A percentile compares a stretch with the other conserved stretches of the same genome.
phyloP scores from a whole-genome alignment of 2,113 vertebrate genomes.

The Artemisiospiza belli region DNA sequence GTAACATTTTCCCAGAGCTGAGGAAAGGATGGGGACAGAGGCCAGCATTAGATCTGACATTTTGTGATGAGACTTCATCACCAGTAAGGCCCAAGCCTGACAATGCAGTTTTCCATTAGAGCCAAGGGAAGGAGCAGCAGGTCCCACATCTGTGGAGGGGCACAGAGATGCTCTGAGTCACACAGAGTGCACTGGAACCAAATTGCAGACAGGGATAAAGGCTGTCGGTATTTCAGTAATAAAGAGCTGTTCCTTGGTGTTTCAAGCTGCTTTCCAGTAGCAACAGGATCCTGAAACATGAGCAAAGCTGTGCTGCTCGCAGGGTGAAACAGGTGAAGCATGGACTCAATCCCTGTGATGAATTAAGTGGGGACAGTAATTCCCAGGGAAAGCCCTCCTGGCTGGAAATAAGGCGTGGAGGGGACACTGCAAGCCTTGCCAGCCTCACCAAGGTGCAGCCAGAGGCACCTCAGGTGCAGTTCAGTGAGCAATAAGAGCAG shows the following conservation, averaged over 20 bases:
- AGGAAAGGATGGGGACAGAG: neutral
- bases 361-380: neutral
- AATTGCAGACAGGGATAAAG: neutral
- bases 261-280: neutral
- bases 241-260: neutral
- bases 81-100: neutral
- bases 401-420: neutral
- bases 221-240: neutral
- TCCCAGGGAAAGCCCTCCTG: neutral
- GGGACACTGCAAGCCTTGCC: neutral
- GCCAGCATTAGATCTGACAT: neutral
- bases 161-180: neutral
- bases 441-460: neutral
- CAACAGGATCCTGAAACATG: neutral
- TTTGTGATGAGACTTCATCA: neutral
- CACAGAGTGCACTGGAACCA: neutral
- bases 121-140: neutral
- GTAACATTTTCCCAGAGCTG: neutral
- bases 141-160: neutral
- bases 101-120: neutral
- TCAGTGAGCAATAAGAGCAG: accelerated
- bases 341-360: neutral
- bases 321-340: neutral
- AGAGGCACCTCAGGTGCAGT: neutral
- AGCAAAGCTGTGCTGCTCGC: neutral